These are phyloP conservation scores for Monoplex corrugatus DNA, from an alignment of 2,888 invertebrate species.

Conservation along the genomic window DNA sequence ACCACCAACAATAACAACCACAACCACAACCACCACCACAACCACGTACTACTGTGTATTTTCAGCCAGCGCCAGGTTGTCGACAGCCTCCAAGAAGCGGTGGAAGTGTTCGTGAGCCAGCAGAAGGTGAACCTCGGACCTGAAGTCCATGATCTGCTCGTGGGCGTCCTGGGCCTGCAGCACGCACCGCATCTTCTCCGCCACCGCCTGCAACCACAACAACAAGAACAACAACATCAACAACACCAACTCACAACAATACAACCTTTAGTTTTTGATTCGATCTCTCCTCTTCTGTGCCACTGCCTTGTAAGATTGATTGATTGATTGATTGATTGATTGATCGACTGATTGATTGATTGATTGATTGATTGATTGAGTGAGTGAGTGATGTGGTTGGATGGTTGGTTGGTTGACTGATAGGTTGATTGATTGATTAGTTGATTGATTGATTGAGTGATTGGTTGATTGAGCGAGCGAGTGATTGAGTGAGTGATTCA, in stretches of 20 bases:
- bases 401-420: too few relatives aligned
- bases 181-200: background rate
- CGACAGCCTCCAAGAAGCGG: conserved; percentile 33
- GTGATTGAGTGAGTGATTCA: too few relatives aligned
- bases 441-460: too few relatives aligned
- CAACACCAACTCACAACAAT: background rate
- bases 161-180: conserved; percentile 33
- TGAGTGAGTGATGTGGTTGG: too few relatives aligned
- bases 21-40: background rate
- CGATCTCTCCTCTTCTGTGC: too few relatives aligned
- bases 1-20: background rate
- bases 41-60: conserved; percentile 26
- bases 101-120: conserved; percentile 40
- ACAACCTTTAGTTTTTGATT: too few relatives aligned
- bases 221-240: background rate
- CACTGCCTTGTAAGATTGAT: too few relatives aligned
- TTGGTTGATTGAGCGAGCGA: too few relatives aligned
- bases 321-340: too few relatives aligned
- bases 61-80: conserved; percentile 43
- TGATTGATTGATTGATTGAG: too few relatives aligned
- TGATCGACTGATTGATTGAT: too few relatives aligned
- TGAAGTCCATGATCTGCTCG: conserved; percentile 34
- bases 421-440: too few relatives aligned
- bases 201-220: conserved; percentile 30
- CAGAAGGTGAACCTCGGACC: conserved; percentile 45